Conservation (phyloP, 2,888 invertebrate genomes). For the Oegoconia quadripuncta region DNA sequence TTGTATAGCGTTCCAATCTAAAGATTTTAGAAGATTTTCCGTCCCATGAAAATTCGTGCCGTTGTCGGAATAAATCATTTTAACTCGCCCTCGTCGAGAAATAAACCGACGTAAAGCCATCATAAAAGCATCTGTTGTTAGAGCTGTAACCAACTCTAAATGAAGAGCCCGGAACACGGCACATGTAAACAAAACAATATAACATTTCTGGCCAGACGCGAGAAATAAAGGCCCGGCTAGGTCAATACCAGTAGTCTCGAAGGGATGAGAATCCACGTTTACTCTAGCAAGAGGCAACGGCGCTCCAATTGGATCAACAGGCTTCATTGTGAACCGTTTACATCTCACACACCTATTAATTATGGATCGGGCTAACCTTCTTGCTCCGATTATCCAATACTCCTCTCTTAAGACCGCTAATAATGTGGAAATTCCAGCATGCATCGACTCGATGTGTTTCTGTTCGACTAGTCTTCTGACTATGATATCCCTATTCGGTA, state of each 20-base stretch:
- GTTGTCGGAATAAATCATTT: constrained; percentile 6
- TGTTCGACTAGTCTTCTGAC: constrained; percentile 1
- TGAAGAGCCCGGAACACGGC: constrained; percentile 12
- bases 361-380: constrained; percentile 3
- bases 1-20: constrained; percentile 1
- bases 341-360: constrained; percentile 5
- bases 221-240: constrained; percentile 9
- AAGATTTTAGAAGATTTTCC: background rate
- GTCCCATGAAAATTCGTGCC: constrained; percentile 10
- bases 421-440: background rate
- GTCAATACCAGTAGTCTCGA: constrained; percentile 13
- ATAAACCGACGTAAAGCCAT: constrained; percentile 1
- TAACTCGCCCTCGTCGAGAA: constrained; percentile 3
- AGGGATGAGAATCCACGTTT: background rate
- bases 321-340: constrained; percentile 2
- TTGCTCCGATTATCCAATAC: constrained; percentile 9
- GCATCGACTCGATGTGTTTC: background rate
- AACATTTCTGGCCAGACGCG: constrained; percentile 3
- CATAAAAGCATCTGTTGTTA: background rate
- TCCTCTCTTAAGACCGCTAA: constrained; percentile 1
- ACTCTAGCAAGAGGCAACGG: constrained; percentile 6
- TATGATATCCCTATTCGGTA: background rate
- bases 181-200: constrained; percentile 12
- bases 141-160: constrained; percentile 4
- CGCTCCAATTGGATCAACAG: background rate